Evolutionary conservation across 2,888 invertebrate genomes (phyloP).

Genomic region (Cephus nigrinus): DNA sequence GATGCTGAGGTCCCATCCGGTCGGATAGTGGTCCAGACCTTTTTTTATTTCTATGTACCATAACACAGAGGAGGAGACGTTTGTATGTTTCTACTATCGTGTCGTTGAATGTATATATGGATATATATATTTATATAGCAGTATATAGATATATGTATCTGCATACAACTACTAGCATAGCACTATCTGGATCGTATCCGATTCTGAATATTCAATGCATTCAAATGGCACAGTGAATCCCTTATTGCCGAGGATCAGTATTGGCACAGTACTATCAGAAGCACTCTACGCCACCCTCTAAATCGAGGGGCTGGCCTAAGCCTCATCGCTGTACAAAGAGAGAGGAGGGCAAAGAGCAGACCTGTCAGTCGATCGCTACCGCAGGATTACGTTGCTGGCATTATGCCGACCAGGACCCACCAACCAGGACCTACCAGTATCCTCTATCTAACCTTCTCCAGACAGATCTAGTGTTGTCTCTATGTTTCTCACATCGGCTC

Average conservation of each 20-base stretch:
- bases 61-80: neutral
- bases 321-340: slow-evolving; percentile 21
- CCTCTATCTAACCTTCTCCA: neutral
- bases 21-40: neutral
- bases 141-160: neutral
- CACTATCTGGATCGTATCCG: neutral
- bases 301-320: neutral
- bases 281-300: slow-evolving; percentile 3
- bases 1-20: neutral
- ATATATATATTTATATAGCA: neutral
- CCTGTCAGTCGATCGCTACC: slow-evolving; percentile 37
- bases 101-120: neutral
- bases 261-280: neutral
- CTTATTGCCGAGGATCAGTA: slow-evolving; percentile 5
- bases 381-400: slow-evolving; percentile 42
- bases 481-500: slow-evolving; percentile 17
- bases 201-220: slow-evolving; percentile 17
- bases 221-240: slow-evolving; percentile 9
- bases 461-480: slow-evolving; percentile 12
- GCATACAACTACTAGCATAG: neutral
- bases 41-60: neutral
- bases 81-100: neutral
- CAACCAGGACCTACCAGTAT: neutral
- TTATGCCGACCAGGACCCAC: slow-evolving; percentile 29
- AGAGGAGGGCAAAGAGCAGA: slow-evolving; percentile 16